Conservation (phyloP, 2,797 vertebrate genomes). For the Loriculus beryllinus region DNA sequence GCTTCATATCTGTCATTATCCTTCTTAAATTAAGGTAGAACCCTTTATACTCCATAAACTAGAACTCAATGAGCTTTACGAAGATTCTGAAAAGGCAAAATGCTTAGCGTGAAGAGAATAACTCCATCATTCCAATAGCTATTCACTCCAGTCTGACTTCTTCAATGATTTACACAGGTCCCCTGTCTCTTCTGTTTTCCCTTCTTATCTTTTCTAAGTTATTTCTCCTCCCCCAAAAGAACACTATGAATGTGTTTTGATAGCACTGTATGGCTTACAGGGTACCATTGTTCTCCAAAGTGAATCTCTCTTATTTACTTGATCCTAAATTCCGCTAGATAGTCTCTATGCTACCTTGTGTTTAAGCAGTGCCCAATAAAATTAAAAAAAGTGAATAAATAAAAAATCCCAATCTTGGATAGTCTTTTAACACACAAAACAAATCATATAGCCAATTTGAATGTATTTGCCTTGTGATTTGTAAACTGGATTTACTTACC, state of each 20-base stretch:
- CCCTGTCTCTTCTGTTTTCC: neutral
- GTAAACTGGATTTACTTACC: conserved; percentile 2
- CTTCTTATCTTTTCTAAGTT: neutral
- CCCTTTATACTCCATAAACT: neutral
- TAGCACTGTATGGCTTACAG: neutral
- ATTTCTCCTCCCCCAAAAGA: neutral
- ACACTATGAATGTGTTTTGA: neutral
- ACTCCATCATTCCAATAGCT: neutral
- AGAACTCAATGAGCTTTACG: neutral
- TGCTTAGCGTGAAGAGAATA: neutral
- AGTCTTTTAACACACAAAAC: neutral
- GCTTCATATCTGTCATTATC: neutral
- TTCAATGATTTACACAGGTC: neutral
- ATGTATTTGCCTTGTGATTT: neutral
- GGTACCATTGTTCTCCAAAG: neutral
- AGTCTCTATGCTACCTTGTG: neutral
- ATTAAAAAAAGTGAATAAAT: neutral
- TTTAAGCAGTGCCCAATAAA: neutral
- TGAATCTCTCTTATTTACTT: neutral
- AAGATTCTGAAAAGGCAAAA: neutral
- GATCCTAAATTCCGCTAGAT: neutral
- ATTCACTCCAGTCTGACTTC: neutral
- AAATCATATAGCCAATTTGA: neutral
- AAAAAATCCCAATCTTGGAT: neutral
- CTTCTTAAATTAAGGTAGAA: neutral